Base-by-base conservation (phyloP, 2,113 vertebrate species). In the Grallaria varia region DNA sequence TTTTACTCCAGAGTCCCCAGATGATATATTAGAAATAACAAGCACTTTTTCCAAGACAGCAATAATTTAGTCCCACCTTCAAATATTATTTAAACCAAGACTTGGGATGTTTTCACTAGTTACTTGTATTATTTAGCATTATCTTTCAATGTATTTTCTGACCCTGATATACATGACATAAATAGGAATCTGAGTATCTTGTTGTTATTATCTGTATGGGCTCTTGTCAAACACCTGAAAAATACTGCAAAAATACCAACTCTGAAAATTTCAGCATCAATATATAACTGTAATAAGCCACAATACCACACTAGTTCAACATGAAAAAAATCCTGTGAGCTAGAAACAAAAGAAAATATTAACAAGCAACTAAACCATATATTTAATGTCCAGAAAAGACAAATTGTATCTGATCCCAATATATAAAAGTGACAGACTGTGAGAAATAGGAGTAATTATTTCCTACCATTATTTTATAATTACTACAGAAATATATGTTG, bases 361-460 rank as follows among this genome's bases (percentile, higher is more conserved):
- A 96, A 80, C 80, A 91, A 44, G 6, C 11, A 87, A 25, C 35
- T 86, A 83, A 96, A 66, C 10, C n/a, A 89, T 30, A 39, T 45
- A 95, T 89, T 94, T 94, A 88, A 81, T 28, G 5, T 44, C 87
- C 87, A 78, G 59, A 64, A 87, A 93, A 96, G 76, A 96, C 14
- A 90, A 94, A 96, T 55, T 40, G n/a, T 22, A 80, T 25, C 40
- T 82, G 14, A 84, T 83, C 72, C 31, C 30, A 84, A 94, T 87
- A 95, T 4, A 73, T 80, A 91, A 90, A 97, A 93, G 27, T 53
- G 82, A 79, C 82, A 95, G 50, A 93, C 42, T 49, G 18, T 79
- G 77, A 97, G 92, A 96, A 97, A 87, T 50, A 78, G 74, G 7
- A 97, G 28, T 82, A 95, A 96, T 97, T 90, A 93, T 89, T 92